A percentile compares a stretch with the other conserved stretches of the same genome.
phyloP scores from a whole-genome alignment of 2,888 invertebrate species.

The Perdita meconis region DNA sequence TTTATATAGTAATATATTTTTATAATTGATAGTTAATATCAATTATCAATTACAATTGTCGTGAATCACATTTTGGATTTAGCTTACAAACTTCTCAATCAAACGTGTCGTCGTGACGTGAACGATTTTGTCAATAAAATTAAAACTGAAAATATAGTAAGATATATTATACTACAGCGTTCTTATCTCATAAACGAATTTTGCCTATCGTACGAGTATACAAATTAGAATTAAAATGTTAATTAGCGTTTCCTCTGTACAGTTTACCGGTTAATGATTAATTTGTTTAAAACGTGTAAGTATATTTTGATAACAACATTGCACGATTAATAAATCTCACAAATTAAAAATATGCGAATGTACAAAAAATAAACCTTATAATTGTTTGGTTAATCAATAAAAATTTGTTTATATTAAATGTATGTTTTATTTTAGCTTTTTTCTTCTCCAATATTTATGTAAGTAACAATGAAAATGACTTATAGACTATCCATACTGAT shows the following conservation, averaged over 20 bases:
- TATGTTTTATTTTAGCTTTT: conserved; percentile 82
- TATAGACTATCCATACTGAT: conserved; percentile 79
- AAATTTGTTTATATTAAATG: conserved; percentile 81
- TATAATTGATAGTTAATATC: conserved; percentile 20
- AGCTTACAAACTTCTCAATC: conserved; percentile 1
- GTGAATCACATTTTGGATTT: neutral
- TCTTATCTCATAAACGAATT: conserved; percentile 19
- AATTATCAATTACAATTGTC: conserved; percentile 2
- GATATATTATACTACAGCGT: conserved; percentile 26
- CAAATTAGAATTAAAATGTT: conserved; percentile 23
- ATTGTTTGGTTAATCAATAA: conserved; percentile 42
- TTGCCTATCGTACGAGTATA: conserved; percentile 25
- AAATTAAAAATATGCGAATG: conserved; percentile 38
- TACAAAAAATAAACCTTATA: conserved; percentile 25
- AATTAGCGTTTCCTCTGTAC: conserved; percentile 22
- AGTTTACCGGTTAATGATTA: conserved; percentile 21
- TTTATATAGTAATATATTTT: conserved; percentile 15
- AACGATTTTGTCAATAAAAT: conserved; percentile 19
- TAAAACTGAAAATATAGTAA: conserved; percentile 21
- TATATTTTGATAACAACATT: conserved; percentile 30
- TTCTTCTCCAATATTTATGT: conserved; percentile 83
- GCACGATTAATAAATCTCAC: conserved; percentile 20
- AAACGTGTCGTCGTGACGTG: conserved; percentile 5
- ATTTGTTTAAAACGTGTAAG: conserved; percentile 28
- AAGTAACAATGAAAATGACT: conserved; percentile 84